Percentiles rank a stretch among this genome's conserved stretches.
Evolutionary conservation across 2,113 vertebrate species (phyloP).

Genomic region (Halcyon malimbica): DNA sequence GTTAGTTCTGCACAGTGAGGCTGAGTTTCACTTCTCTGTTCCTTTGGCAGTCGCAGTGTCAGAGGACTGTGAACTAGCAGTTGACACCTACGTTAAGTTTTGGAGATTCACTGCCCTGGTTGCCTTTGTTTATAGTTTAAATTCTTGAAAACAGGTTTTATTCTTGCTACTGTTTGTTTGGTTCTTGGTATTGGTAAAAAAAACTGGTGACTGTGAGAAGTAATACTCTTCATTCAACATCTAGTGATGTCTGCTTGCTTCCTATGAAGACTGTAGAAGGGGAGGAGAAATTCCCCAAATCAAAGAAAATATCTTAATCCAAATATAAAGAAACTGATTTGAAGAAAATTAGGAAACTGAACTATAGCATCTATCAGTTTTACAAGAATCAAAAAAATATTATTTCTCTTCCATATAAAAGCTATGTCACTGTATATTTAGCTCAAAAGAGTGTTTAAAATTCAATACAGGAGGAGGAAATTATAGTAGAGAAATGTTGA

Average conservation of each 20-base stretch:
- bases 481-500: conserved; percentile 21
- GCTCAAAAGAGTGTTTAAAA: conserved; percentile 10
- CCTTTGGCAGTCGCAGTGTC: not conserved
- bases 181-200: not conserved
- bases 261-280: not conserved
- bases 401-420: not conserved
- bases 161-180: not conserved
- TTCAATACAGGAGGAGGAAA: conserved; percentile 4
- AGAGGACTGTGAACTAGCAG: not conserved
- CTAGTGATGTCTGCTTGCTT: not conserved
- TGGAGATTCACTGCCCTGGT: not conserved
- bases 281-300: not conserved
- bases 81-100: not conserved
- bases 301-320: not conserved
- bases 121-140: too few species aligned
- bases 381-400: not conserved
- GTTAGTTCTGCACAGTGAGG: not conserved
- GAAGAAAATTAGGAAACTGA: not conserved
- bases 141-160: not conserved
- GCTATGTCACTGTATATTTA: not conserved
- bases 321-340: not conserved
- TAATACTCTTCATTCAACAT: not conserved
- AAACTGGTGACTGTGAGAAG: not conserved
- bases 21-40: not conserved
- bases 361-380: not conserved